These are phyloP conservation scores for Diadumene lineata DNA, from an alignment of 92 coral and sea anemone genomes.

Conservation along the genomic window DNA sequence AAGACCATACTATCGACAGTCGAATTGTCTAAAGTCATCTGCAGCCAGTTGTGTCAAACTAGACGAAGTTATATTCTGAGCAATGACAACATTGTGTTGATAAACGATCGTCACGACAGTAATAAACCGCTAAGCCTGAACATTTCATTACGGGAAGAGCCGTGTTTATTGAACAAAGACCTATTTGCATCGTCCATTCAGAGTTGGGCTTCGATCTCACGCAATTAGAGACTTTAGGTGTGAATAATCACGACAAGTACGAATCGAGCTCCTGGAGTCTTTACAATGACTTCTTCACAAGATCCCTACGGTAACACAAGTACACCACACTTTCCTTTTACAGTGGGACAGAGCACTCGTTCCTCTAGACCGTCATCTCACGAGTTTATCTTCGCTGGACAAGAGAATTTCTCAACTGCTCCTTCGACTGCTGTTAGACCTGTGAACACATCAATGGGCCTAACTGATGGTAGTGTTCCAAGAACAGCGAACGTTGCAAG, in stretches of 20 bases:
- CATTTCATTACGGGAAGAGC: constrained; percentile 32
- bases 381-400: constrained; percentile 78
- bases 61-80: constrained; percentile 24
- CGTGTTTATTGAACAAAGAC: constrained; percentile 76
- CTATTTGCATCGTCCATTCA: constrained; percentile 76
- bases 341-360: constrained; percentile 74
- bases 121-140: constrained; percentile 21
- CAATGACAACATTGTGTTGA: constrained; percentile 33
- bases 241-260: constrained; percentile 56
- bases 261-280: constrained; percentile 55
- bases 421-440: constrained; percentile 72
- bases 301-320: constrained; percentile 66
- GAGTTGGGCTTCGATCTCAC: constrained; percentile 74
- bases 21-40: constrained; percentile 17
- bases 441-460: constrained; percentile 64
- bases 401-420: constrained; percentile 60
- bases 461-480: constrained; percentile 56
- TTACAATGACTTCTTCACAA: constrained; percentile 79
- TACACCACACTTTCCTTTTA: constrained; percentile 70
- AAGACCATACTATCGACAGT: constrained; percentile 27
- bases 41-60: not conserved
- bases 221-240: constrained; percentile 72
- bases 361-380: constrained; percentile 85
- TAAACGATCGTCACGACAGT: constrained; percentile 31
- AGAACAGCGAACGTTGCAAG: constrained; percentile 65